These are phyloP conservation scores for Virgularia gustaviana DNA, from an alignment of 92 coral and sea anemone genomes.

Conservation along the genomic window DNA sequence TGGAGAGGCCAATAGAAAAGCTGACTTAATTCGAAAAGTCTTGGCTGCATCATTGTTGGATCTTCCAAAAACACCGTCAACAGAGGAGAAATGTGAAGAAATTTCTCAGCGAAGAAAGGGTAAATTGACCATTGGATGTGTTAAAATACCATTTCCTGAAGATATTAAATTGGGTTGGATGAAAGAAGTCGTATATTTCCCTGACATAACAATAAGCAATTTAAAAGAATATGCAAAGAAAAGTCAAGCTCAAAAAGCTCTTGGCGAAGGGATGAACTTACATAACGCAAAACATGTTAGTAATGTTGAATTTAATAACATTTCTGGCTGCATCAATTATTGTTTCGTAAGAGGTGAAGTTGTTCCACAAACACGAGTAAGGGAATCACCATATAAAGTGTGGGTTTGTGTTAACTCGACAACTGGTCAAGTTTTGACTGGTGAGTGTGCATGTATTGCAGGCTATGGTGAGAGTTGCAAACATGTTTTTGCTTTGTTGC, in stretches of 20 bases:
- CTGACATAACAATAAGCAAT: conserved; percentile 21
- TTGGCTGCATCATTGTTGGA: neutral
- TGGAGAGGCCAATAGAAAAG: neutral
- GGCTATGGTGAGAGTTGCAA: conserved; percentile 40
- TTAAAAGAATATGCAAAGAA: conserved; percentile 8
- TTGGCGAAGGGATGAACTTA: conserved; percentile 22
- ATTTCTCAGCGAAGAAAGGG: conserved; percentile 8
- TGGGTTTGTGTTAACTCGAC: conserved; percentile 33
- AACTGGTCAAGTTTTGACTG: conserved; percentile 21
- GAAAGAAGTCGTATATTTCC: conserved; percentile 9
- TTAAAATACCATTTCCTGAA: conserved; percentile 21
- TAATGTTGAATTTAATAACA: conserved; percentile 11
- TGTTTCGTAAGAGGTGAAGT: conserved; percentile 28
- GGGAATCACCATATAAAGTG: conserved; percentile 7
- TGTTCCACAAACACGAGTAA: conserved; percentile 31
- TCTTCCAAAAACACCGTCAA: neutral
- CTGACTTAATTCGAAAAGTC: neutral
- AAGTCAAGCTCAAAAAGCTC: conserved; percentile 20
- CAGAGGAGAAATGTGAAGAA: neutral
- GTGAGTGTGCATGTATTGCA: conserved; percentile 33
- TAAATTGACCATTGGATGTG: conserved; percentile 14
- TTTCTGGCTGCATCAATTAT: conserved; percentile 26
- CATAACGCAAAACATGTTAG: conserved; percentile 10
- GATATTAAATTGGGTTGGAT: conserved; percentile 19
- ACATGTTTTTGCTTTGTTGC: conserved; percentile 37